A percentile compares a stretch with the other conserved stretches of the same genome.
These are phyloP conservation scores for Creontiades dilutus DNA, from an alignment of 2,888 invertebrate species.

Conservation along the genomic window DNA sequence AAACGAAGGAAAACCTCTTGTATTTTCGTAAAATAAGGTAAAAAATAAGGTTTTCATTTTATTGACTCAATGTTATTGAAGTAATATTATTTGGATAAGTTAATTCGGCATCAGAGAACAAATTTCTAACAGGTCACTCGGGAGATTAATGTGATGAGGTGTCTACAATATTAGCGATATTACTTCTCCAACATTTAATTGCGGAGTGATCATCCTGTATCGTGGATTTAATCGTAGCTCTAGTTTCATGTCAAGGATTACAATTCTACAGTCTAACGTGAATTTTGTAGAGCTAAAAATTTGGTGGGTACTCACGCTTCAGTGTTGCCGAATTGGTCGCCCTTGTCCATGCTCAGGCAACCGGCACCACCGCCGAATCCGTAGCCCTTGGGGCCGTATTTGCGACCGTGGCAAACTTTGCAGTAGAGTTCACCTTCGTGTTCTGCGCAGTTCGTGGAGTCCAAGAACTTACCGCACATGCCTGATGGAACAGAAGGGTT, in stretches of 20 bases:
- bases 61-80: no score
- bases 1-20: no score
- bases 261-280: background rate
- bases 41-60: no score
- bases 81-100: no score
- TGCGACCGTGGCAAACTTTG: constrained; percentile 97
- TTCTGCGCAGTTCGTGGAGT: constrained; percentile 98
- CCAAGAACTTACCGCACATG: constrained; percentile 97
- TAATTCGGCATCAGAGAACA: no score
- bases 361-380: constrained; percentile 99
- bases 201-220: background rate
- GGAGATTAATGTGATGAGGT: background rate
- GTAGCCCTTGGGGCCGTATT: constrained; percentile 98
- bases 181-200: background rate
- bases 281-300: background rate
- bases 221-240: background rate
- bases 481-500: constrained; percentile 81
- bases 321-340: constrained; percentile 89
- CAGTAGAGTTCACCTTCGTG: constrained; percentile 98
- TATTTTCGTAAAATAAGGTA: no score
- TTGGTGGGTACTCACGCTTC: constrained; percentile 84
- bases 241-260: background rate
- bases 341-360: constrained; percentile 96
- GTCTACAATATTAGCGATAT: background rate
- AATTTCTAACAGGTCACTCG: background rate